Evolutionary conservation across 2,797 vertebrate genomes (phyloP), one percentile per base, ranked within the genome.

Genomic region (Tarsius wallacei): DNA sequence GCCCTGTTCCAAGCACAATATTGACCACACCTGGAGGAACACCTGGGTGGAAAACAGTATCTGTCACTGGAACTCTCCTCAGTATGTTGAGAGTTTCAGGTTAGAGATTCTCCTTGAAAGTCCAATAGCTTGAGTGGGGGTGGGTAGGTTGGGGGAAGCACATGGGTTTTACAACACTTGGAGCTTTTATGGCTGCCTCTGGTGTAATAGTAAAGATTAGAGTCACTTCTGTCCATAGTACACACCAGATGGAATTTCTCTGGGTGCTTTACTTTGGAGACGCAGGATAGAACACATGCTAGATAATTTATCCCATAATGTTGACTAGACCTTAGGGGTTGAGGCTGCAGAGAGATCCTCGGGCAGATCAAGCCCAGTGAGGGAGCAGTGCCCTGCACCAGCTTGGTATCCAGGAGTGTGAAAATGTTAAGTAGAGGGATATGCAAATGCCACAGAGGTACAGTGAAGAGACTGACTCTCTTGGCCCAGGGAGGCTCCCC

Each of bases 1-100:
- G 96, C 0, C 99, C 99, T 0, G 97, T 99, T 49, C 99, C 99
- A 57, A 99, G 99, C 7, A 99, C 99, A 0, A 99, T 95, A 42
- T 99, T 99, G 93, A 99, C 99, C 19, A 99, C 99, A 2, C 99
- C 99, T 0, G 99, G 98, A 10, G 99, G 99, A 77, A 99, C 95
- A 6, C 99, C 99, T 99, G 88, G 1, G 26, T 91, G 81, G 36
- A 92, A 98, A 78, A 97, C 76, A 96, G 15, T 47, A 33, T 94
- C 13, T 5, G 1, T 55, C 17, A 33, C 7, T 68, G 31, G 9
- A 5, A 80, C 74, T 71, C 47, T 76, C 13, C 64, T 81, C 55
- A 0, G 4, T 8, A 6, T 5, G 2, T 61, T 22, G 0, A 59
- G 59, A 14, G 0, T 17, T 84, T 7, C 0, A 0, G 5, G 9